phyloP scores from a whole-genome alignment of 2,888 invertebrate species.

The Epinotia nisella region DNA sequence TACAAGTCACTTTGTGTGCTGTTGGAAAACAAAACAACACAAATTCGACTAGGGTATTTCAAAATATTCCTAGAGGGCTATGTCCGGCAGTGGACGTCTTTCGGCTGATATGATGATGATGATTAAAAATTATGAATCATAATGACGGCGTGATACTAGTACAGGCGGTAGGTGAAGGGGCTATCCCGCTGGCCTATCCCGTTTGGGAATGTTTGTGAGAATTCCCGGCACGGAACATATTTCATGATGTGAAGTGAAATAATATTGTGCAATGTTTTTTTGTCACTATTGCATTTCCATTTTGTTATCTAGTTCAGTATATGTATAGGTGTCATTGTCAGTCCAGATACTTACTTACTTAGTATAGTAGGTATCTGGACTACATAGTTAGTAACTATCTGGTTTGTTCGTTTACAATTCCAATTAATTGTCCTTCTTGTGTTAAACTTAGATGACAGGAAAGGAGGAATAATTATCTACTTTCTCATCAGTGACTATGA shows the following conservation, averaged over 20 bases:
- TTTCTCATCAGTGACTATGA: background rate
- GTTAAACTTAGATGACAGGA: background rate
- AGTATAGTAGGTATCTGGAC: no score
- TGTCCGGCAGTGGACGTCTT: no score
- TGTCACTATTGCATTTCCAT: background rate
- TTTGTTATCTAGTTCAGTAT: slow-evolving; percentile 23
- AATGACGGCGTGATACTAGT: background rate
- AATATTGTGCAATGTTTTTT: slow-evolving; percentile 25
- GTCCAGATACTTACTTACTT: no score
- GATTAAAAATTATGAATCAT: no score
- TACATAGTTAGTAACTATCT: no score
- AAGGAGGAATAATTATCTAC: no score
- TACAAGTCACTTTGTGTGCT: background rate
- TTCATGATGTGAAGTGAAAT: slow-evolving; percentile 8
- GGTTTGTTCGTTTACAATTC: background rate
- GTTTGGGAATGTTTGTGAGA: background rate
- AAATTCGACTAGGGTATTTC: background rate
- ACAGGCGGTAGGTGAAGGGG: background rate
- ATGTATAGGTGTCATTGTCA: slow-evolving; percentile 14
- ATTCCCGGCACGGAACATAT: background rate
- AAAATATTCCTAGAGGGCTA: no score
- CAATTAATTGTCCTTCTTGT: background rate
- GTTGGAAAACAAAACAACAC: background rate
- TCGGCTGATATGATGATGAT: no score
- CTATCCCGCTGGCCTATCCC: background rate